Base-by-base conservation (phyloP, 2,888 invertebrate species). In the Temnothorax ravouxi region DNA sequence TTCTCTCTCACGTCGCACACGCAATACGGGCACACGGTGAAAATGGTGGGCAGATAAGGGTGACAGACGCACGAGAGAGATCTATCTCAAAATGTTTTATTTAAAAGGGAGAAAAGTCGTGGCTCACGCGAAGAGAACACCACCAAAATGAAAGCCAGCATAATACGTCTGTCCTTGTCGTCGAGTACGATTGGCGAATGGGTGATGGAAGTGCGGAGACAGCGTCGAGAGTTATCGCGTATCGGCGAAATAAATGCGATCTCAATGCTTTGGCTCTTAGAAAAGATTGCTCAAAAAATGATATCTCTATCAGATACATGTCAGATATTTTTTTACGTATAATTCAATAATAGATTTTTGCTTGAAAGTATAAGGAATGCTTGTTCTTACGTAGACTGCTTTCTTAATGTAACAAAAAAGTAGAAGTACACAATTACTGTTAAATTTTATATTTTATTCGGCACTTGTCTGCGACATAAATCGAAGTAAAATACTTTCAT, bases 51-150 rank as follows among this genome's bases (percentile, higher is more conserved):
- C 52, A 84, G 79, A 82, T 82, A 83, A 84, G 67, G 62, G 72
- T 50, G 86, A 86, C 74, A 72, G 52, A 62, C n/a, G n/a, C 59
- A 82, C 11, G 54, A 18, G 62, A 75, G 59, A 83, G 72, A 74
- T 25, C 47, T 64, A 83, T 71, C 56, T 72, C 50, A 38, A 71
- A 84, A 88, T 87, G 67, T 83, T 88, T 88, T 88, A 88, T 85
- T 85, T 87, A 88, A 83, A 76, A 56, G 84, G 74, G 56, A 71
- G 76, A 77, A 85, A 85, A 84, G 72, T 61, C 72, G 82, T 61
- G 59, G 79, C 86, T 86, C 88, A 87, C 84, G 88, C 81, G 54
- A 83, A 29, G 59, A 61, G 74, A 72, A 38, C 61, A 50, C 64
- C 41, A 25, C 50, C 25, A 25, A 84, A 83, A 80, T 69, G 76